Conservation (phyloP, 2,888 invertebrate species). For the Ctenicera cuprea region DNA sequence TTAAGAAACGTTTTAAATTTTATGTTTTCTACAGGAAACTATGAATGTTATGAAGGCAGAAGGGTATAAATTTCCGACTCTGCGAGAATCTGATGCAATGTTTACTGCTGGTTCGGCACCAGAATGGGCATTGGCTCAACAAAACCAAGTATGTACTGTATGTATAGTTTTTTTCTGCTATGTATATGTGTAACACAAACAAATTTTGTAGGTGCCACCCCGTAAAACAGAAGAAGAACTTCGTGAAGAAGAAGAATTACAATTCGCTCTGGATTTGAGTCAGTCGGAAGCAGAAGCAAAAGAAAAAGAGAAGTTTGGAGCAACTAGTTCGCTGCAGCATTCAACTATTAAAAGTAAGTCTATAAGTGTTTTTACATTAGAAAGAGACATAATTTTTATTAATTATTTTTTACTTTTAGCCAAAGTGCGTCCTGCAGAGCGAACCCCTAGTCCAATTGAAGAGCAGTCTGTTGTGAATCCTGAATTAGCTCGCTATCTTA, state of each 20-base stretch:
- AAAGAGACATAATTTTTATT: not conserved
- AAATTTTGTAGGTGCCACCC: conserved; percentile 75
- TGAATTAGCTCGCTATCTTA: conserved; percentile 94
- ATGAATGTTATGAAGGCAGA: conserved; percentile 96
- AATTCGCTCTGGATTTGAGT: conserved; percentile 96
- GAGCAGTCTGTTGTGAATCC: conserved; percentile 79
- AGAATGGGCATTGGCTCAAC: conserved; percentile 93
- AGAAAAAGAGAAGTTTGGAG: conserved; percentile 81
- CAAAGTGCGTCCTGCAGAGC: conserved; percentile 53
- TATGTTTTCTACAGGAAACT: conserved; percentile 82
- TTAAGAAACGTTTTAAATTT: not conserved
- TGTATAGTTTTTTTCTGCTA: not conserved
- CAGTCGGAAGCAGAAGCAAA: conserved; percentile 99
- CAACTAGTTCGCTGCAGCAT: conserved; percentile 63
- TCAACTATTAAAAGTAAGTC: conserved; percentile 60
- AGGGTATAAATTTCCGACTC: conserved; percentile 91
- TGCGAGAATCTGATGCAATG: conserved; percentile 99
- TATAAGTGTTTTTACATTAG: not conserved
- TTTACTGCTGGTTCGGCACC: conserved; percentile 98
- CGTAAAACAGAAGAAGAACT: conserved; percentile 90
- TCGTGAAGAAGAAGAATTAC: conserved; percentile 97
- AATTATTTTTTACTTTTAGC: conserved; percentile 9
- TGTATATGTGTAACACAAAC: conserved; percentile 1
- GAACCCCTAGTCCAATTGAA: conserved; percentile 71
- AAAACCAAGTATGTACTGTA: conserved; percentile 81